Conservation (phyloP, 2,797 vertebrate genomes). For the Clamator glandarius region DNA sequence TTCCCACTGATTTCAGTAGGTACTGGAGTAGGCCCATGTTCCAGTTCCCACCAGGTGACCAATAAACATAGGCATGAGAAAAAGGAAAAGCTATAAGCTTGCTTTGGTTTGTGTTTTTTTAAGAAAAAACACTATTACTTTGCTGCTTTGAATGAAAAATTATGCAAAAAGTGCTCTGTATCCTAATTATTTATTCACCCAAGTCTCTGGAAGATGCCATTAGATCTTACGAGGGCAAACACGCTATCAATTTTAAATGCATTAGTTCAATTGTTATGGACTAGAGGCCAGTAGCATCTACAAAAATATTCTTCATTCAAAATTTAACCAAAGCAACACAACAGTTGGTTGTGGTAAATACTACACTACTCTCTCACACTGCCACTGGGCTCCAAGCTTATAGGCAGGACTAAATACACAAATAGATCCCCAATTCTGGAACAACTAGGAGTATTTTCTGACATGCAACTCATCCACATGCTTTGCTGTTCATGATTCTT, state of each 20-base stretch:
- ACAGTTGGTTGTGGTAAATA: neutral
- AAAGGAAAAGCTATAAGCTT: neutral
- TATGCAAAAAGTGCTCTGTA: neutral
- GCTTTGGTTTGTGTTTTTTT: too few species aligned
- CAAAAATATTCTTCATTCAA: neutral
- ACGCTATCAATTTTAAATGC: neutral
- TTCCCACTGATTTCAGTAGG: neutral
- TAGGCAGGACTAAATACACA: neutral
- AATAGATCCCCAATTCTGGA: neutral
- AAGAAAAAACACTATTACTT: neutral
- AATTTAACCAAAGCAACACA: neutral
- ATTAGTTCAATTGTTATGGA: neutral
- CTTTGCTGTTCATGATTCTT: neutral
- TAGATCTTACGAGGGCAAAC: neutral
- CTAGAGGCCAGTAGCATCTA: neutral
- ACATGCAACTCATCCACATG: neutral
- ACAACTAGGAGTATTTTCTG: neutral
- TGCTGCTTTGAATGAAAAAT: neutral
- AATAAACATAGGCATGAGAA: neutral
- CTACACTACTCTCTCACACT: neutral
- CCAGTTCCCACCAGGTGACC: neutral
- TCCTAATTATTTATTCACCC: neutral
- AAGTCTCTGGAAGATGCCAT: neutral
- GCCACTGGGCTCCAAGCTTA: neutral
- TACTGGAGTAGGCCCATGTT: neutral